A percentile compares a stretch with the other conserved stretches of the same genome.
Evolutionary conservation across 2,888 invertebrate genomes (phyloP).

Genomic region (Mamestra brassicae): DNA sequence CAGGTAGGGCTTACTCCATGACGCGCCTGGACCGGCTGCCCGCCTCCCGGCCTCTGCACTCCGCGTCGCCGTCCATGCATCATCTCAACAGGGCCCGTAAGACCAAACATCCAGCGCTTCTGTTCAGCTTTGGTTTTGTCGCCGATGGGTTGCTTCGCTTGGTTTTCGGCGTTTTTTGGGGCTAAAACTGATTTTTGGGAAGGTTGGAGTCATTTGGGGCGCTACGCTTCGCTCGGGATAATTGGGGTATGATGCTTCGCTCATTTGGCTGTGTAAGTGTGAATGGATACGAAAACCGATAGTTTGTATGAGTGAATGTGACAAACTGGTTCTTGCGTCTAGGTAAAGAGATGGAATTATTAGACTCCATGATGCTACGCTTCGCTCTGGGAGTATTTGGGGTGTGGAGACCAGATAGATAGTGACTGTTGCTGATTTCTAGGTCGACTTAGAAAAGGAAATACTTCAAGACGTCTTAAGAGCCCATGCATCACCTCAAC

Average conservation of each 20-base stretch:
- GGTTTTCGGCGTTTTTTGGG: slow-evolving; percentile 13
- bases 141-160: slow-evolving; percentile 49
- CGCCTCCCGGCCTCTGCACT: slow-evolving; percentile 72
- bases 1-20: slow-evolving; percentile 97
- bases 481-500: neutral
- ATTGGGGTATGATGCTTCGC: slow-evolving; percentile 29
- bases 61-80: slow-evolving; percentile 81
- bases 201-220: neutral
- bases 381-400: neutral
- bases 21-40: slow-evolving; percentile 94
- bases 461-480: neutral
- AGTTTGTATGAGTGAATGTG: neutral
- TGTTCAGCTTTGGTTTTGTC: slow-evolving; percentile 51
- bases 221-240: slow-evolving; percentile 21
- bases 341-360: no score
- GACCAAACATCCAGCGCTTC: slow-evolving; percentile 57
- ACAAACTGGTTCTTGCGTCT: neutral
- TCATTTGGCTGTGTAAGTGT: slow-evolving; percentile 15
- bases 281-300: neutral
- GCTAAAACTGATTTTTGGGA: neutral
- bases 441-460: no score
- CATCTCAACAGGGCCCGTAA: slow-evolving; percentile 86
- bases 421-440: neutral
- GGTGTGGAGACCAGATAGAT: neutral
- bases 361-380: neutral